These are phyloP conservation scores for Bergia sp. DNA, from an alignment of 92 coral and sea anemone genomes.

Conservation along the genomic window DNA sequence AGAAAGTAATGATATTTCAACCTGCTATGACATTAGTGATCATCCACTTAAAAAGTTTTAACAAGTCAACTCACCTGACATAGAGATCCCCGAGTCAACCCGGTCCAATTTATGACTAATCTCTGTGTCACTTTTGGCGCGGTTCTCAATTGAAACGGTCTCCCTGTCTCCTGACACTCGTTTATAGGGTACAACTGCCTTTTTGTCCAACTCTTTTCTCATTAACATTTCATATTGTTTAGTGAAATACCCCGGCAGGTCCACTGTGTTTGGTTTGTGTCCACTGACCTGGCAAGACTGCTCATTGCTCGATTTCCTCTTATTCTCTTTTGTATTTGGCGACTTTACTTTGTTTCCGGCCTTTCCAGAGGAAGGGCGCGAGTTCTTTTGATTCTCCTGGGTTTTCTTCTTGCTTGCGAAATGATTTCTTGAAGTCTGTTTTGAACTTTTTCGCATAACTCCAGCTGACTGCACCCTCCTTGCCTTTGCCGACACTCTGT, in stretches of 20 bases:
- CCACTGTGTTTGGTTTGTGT: slow-evolving; percentile 26
- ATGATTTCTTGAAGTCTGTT: not conserved
- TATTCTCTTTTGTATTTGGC: not conserved
- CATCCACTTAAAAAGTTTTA: too few species aligned
- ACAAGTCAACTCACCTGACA: slow-evolving; percentile 13
- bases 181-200: not conserved
- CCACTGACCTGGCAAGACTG: slow-evolving; percentile 40
- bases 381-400: not conserved
- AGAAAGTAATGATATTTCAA: too few species aligned
- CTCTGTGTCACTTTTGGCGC: not conserved
- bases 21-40: too few species aligned
- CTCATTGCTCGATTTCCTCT: slow-evolving; percentile 1
- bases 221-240: slow-evolving; percentile 62
- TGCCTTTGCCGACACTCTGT: not conserved
- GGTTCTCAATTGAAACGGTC: not conserved
- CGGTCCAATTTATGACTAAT: slow-evolving; percentile 4
- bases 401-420: not conserved
- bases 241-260: slow-evolving; percentile 74
- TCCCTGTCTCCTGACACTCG: not conserved
- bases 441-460: slow-evolving; percentile 29
- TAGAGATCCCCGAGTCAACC: slow-evolving; percentile 29
- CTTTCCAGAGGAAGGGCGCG: not conserved
- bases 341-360: not conserved
- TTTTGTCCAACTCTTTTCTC: slow-evolving; percentile 10
- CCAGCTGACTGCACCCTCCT: slow-evolving; percentile 73